Evolutionary conservation across 2,113 vertebrate genomes (phyloP).

Genomic region (Neogobius melanostomus): DNA sequence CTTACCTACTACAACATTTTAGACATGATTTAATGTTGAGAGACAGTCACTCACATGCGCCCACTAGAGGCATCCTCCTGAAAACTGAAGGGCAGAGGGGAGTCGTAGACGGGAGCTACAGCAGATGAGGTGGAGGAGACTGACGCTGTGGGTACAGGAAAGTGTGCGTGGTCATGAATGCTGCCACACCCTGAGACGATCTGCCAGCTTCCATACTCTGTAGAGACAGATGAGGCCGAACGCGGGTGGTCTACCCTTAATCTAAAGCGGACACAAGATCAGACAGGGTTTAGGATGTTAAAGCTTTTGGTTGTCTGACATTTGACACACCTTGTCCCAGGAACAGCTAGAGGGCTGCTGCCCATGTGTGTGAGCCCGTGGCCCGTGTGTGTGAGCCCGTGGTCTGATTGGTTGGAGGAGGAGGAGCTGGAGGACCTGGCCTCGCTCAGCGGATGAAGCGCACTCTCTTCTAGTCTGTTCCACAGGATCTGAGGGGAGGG

Average conservation of each 20-base stretch:
- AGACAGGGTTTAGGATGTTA: not conserved
- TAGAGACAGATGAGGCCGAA: constrained; percentile 94
- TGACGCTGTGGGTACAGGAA: constrained; percentile 67
- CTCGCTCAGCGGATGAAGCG: constrained; percentile 75
- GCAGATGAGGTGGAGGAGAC: constrained; percentile 50
- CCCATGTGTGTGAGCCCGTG: constrained; percentile 81
- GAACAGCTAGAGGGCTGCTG: constrained; percentile 96
- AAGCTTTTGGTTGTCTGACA: not conserved
- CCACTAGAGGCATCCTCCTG: constrained; percentile 89
- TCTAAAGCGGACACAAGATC: constrained; percentile 70
- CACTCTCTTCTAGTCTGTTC: constrained; percentile 84
- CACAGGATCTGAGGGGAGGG: constrained; percentile 88
- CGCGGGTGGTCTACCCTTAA: constrained; percentile 85
- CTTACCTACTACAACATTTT: no score
- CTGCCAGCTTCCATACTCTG: constrained; percentile 99
- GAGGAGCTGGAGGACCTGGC: constrained; percentile 91
- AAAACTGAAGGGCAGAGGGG: constrained; percentile 91
- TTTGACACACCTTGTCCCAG: constrained; percentile 81
- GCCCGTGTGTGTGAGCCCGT: constrained; percentile 79
- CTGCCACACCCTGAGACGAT: constrained; percentile 97
- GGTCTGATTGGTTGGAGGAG: constrained; percentile 93
- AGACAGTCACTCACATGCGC: constrained; percentile 85
- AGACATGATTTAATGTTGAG: not conserved
- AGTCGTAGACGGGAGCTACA: constrained; percentile 69
- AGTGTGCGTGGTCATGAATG: constrained; percentile 89